A percentile compares a stretch with the other conserved stretches of the same genome.
These are phyloP conservation scores for Drosophila maculinotata DNA, from an alignment of 2,888 invertebrate species.

Conservation along the genomic window DNA sequence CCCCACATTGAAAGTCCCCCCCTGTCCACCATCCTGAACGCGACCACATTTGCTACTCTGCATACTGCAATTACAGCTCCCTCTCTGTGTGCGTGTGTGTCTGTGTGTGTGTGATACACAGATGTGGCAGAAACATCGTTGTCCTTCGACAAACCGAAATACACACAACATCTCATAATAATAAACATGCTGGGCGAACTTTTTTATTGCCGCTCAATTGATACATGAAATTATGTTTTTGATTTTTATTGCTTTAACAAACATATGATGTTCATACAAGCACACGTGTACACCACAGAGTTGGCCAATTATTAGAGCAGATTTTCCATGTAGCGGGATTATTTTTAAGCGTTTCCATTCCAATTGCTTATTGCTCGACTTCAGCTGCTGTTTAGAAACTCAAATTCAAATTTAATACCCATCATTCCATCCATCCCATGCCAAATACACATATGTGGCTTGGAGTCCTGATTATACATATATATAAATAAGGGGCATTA, in stretches of 20 bases:
- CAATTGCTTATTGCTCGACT: constrained; percentile 12
- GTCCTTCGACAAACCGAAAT: constrained; percentile 12
- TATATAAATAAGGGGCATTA: not conserved
- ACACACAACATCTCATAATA: constrained; percentile 45
- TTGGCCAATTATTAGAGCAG: constrained; percentile 49
- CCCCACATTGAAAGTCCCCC: constrained; percentile 46
- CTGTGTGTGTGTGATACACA: constrained; percentile 28
- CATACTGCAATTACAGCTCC: constrained; percentile 49
- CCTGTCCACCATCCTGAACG: constrained; percentile 11
- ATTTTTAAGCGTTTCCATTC: constrained; percentile 47
- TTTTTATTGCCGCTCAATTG: constrained; percentile 77
- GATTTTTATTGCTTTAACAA: constrained; percentile 76
- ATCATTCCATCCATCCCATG: not conserved
- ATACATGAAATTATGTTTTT: constrained; percentile 77
- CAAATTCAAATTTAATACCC: constrained; percentile 26
- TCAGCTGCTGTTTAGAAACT: constrained; percentile 26
- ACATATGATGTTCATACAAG: constrained; percentile 73
- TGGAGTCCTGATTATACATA: constrained; percentile 18
- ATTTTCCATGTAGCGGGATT: constrained; percentile 59
- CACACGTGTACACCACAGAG: constrained; percentile 8
- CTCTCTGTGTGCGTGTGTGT: constrained; percentile 3
- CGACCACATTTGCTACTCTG: constrained; percentile 50
- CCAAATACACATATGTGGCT: constrained; percentile 49
- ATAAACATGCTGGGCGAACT: constrained; percentile 50
- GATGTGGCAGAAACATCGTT: constrained; percentile 21